phyloP scores from a whole-genome alignment of 2,888 invertebrate species.

The Diaprepes abbreviatus region DNA sequence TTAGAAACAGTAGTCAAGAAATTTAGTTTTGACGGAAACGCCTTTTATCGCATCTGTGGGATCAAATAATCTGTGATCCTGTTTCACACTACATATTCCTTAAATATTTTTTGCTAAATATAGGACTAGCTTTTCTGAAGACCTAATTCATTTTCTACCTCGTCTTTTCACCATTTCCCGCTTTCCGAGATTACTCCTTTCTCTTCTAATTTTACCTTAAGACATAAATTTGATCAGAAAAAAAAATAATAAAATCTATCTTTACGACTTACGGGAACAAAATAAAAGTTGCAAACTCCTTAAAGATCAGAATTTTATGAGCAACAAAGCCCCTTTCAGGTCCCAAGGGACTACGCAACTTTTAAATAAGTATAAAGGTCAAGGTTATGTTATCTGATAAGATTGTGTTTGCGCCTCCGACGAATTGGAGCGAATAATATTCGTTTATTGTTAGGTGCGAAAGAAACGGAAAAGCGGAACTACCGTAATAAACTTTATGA shows the following conservation, averaged over 20 bases:
- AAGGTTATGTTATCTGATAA: not conserved
- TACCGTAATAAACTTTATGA: too few species aligned
- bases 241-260: not conserved
- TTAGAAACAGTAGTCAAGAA: too few species aligned
- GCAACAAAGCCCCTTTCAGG: not conserved
- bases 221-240: slow-evolving; percentile 3
- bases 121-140: not conserved
- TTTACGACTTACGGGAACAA: slow-evolving; percentile 6
- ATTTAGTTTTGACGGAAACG: too few species aligned
- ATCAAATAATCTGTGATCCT: too few species aligned
- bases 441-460: too few species aligned
- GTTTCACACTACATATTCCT: too few species aligned
- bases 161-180: not conserved
- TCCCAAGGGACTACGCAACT: not conserved
- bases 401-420: not conserved
- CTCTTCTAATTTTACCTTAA: not conserved
- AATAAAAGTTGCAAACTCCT: slow-evolving; percentile 2
- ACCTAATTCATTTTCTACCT: not conserved
- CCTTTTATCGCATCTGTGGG: too few species aligned
- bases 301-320: slow-evolving; percentile 6
- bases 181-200: not conserved
- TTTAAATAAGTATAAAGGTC: slow-evolving; percentile 6
- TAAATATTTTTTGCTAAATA: not conserved
- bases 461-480: too few species aligned
- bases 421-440: too few species aligned